Evolutionary conservation across 2,888 invertebrate genomes (phyloP).

Genomic region (Drosophila crucigera): DNA sequence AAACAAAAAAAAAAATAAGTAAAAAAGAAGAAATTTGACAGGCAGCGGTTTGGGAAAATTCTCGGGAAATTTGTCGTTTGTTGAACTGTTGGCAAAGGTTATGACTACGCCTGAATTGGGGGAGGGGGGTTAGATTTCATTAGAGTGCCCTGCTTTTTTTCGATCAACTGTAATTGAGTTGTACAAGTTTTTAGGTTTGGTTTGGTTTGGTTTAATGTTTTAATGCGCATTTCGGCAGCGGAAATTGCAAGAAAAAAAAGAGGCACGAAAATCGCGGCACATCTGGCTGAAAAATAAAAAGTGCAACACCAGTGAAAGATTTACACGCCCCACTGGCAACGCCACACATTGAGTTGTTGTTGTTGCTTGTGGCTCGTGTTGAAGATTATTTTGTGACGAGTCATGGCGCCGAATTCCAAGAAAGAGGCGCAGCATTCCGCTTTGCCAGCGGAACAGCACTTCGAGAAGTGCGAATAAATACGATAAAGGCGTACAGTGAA

Average conservation of each 20-base stretch:
- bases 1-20: neutral
- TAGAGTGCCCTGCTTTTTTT: slow-evolving; percentile 8
- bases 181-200: slow-evolving; percentile 8
- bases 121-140: neutral
- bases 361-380: slow-evolving; percentile 23
- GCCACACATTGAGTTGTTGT: slow-evolving; percentile 5
- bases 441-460: slow-evolving; percentile 49
- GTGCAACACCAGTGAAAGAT: slow-evolving; percentile 68
- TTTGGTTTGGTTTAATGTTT: slow-evolving; percentile 29
- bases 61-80: slow-evolving; percentile 26
- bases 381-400: slow-evolving; percentile 66
- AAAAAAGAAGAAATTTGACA: neutral
- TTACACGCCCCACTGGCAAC: slow-evolving; percentile 50
- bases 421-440: slow-evolving; percentile 74
- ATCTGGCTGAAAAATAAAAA: slow-evolving; percentile 54
- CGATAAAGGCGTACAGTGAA: slow-evolving; percentile 5
- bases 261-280: slow-evolving; percentile 28
- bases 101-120: neutral
- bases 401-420: slow-evolving; percentile 73
- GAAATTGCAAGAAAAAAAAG: slow-evolving; percentile 49
- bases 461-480: slow-evolving; percentile 65
- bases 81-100: slow-evolving; percentile 45
- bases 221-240: slow-evolving; percentile 45
- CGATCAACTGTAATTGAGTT: slow-evolving; percentile 42
- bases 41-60: neutral